Evolutionary conservation across 2,888 invertebrate species (phyloP).

Genomic region (Pimpla rufipes): DNA sequence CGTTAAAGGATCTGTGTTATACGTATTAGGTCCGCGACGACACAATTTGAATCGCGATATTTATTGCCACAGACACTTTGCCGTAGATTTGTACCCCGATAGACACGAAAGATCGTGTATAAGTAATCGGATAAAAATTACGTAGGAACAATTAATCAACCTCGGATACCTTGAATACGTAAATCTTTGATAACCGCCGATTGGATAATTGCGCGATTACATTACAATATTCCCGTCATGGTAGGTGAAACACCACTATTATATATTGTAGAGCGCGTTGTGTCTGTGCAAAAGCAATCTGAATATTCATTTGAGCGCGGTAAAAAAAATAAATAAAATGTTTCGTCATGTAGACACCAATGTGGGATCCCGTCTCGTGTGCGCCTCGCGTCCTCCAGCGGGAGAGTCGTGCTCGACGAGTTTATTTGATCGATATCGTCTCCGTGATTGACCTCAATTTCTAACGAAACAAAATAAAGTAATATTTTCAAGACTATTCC

Average conservation of each 20-base stretch:
- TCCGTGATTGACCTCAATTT: conserved; percentile 77
- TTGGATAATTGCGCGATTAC: conserved; percentile 19
- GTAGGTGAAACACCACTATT: neutral
- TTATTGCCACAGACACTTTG: conserved; percentile 6
- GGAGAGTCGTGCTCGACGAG: conserved; percentile 76
- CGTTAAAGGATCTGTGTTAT: neutral
- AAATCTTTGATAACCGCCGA: conserved; percentile 1
- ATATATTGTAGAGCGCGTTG: neutral
- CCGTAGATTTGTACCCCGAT: neutral
- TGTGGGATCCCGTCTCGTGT: neutral
- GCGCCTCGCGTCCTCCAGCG: conserved; percentile 81
- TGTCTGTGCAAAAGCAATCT: neutral
- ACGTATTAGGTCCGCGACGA: conserved; percentile 6
- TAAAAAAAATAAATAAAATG: conserved; percentile 8
- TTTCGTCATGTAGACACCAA: neutral
- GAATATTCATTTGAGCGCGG: conserved; percentile 26
- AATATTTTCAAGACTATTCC: too few relatives aligned
- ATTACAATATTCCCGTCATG: neutral
- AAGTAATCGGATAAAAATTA: conserved; percentile 19
- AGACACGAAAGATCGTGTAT: neutral
- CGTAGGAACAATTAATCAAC: neutral
- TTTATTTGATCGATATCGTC: conserved; percentile 75
- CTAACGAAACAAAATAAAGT: too few relatives aligned
- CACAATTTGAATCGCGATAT: conserved; percentile 7
- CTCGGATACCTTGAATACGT: conserved; percentile 20